Base-by-base conservation (phyloP, 2,888 invertebrate genomes). In the Chrysopilus asiliformis region DNA sequence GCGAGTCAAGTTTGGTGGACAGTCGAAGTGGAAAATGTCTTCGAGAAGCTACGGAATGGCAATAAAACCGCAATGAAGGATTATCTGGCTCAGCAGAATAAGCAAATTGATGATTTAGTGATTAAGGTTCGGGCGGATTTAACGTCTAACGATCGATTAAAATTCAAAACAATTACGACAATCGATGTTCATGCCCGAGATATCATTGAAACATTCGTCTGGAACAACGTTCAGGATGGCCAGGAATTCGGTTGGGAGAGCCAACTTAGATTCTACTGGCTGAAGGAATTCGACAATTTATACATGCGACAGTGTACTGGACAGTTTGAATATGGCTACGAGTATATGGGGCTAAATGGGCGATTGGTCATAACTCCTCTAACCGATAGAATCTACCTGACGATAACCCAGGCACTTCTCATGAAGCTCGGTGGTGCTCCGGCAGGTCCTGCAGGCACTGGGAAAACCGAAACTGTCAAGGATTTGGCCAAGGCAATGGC, bases 1-100 rank as follows among this genome's bases (percentile, higher is more conserved):
- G 83, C 84, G 0, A 87, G 87, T 66, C 82, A 84, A 50, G 80
- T 93, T 2, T 93, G 91, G 91, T 93, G 91, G 91, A 93, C 91
- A 0, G 86, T 86, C 6, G 91, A 93, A 58, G 87, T 90, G 0
- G 93, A 93, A 54, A 83, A 91, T 53, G 84, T 87, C 0, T 91
- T 93, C 56, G 61, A 57, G 4, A 78, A 74, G 53, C 51, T 66
- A 2, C 66, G 72, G 6, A 71, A 70, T 42, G 86, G 90, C 3
- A 74, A 80, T 45, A 86, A 89, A 57, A 67, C 80, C 9, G 86
- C 89, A 0, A 89, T 93, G 86, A 91, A 90, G 61, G 81, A 89
- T 52, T 89, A 89, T 57, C 67, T 91, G 18, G 69, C 71, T 47
- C 51, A 54, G 32, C 72, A 84, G 40, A 91, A 91, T 52, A 68